These are phyloP conservation scores for Telmatherina bonti DNA, from an alignment of 2,797 vertebrate genomes.

Conservation along the genomic window DNA sequence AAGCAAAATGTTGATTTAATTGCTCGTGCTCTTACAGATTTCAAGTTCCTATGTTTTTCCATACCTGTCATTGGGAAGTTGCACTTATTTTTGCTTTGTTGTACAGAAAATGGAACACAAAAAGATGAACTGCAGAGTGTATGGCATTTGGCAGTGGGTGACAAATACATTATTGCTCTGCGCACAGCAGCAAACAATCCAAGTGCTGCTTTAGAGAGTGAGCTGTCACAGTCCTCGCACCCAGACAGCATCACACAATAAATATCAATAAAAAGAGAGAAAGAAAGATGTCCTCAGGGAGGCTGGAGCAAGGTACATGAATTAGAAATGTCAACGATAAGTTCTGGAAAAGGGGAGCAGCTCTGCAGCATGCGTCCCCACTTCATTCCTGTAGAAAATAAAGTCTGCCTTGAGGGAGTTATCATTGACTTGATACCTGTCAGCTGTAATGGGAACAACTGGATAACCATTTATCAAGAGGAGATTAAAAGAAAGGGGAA, in stretches of 20 bases:
- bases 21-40: conserved; percentile 23
- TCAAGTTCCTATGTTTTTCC: conserved; percentile 17
- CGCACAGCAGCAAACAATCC: conserved; percentile 73
- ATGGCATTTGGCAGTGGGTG: conserved; percentile 74
- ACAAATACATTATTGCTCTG: conserved; percentile 79
- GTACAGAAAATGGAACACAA: conserved; percentile 63
- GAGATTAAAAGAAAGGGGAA: conserved; percentile 3
- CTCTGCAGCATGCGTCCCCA: conserved; percentile 30
- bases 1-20: conserved; percentile 31
- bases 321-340: conserved; percentile 75
- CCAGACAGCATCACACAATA: conserved; percentile 70
- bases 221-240: conserved; percentile 70
- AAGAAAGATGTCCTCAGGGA: conserved; percentile 70
- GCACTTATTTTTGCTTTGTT: conserved; percentile 64
- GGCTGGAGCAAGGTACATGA: conserved; percentile 62
- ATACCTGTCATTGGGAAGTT: conserved; percentile 53
- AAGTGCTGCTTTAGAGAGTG: conserved; percentile 70
- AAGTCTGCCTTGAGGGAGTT: conserved; percentile 55
- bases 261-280: conserved; percentile 79
- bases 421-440: conserved; percentile 33
- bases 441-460: conserved; percentile 34
- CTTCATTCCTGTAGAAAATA: conserved; percentile 62
- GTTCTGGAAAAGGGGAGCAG: conserved; percentile 54
- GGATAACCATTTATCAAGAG: conserved; percentile 44
- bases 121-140: conserved; percentile 68